phyloP scores from a whole-genome alignment of 2,888 invertebrate genomes.

The Neoascia interrupta region DNA sequence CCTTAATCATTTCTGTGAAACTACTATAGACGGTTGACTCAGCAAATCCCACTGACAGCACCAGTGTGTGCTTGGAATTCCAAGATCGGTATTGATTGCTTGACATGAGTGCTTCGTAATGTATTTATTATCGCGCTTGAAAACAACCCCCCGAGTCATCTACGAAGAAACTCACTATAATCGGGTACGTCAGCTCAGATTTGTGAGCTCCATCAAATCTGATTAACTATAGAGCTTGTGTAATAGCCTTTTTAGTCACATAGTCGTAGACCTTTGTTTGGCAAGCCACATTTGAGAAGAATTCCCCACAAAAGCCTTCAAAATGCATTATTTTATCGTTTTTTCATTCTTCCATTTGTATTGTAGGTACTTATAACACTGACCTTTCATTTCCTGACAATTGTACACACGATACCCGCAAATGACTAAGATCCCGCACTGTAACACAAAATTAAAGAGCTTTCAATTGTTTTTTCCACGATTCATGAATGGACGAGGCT shows the following conservation, averaged over 20 bases:
- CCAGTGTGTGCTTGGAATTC: too few species aligned
- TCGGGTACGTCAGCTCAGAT: too few species aligned
- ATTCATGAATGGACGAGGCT: constrained; percentile 37
- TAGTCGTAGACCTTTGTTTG: not conserved
- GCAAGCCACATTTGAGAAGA: not conserved
- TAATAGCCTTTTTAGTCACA: not conserved
- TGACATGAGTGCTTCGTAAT: too few species aligned
- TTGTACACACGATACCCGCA: constrained; percentile 22
- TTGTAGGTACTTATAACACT: constrained; percentile 51
- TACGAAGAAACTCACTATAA: too few species aligned
- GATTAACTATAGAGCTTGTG: too few species aligned
- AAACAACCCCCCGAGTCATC: too few species aligned
- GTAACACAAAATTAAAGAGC: constrained; percentile 35
- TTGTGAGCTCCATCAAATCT: too few species aligned
- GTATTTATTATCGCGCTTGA: too few species aligned
- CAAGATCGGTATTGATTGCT: too few species aligned
- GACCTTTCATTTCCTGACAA: constrained; percentile 57
- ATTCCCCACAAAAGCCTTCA: constrained; percentile 7
- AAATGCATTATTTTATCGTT: not conserved
- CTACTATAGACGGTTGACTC: too few species aligned
- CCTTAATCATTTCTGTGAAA: too few species aligned
- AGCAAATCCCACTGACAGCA: too few species aligned
- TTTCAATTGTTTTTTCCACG: constrained; percentile 43
- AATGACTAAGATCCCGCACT: constrained; percentile 32
- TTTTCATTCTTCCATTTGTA: not conserved